Percentiles rank a stretch among this genome's conserved stretches.
Conservation (phyloP, 2,888 invertebrate genomes). For the Mimas tiliae region DNA sequence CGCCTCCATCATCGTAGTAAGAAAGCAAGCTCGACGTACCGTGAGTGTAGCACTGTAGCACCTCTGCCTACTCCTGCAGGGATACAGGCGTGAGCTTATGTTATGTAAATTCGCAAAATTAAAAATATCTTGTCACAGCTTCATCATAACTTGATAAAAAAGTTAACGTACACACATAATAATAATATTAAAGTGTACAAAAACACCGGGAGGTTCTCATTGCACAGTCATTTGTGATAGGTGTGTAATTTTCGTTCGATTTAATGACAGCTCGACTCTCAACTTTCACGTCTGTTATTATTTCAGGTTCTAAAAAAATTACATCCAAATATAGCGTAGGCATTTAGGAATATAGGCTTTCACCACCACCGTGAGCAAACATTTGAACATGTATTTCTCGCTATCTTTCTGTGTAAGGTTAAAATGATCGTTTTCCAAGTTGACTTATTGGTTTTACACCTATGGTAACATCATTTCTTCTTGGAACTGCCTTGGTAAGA, state of each 20-base stretch:
- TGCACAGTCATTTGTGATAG: not conserved
- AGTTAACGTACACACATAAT: not conserved
- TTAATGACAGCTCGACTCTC: not conserved
- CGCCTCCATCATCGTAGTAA: no score
- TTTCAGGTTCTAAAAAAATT: not conserved
- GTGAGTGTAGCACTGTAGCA: no score
- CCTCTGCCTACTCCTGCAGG: no score
- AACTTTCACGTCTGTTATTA: conserved; percentile 6
- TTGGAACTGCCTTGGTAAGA: no score
- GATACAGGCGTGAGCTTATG: no score
- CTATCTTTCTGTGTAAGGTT: not conserved
- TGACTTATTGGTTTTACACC: no score
- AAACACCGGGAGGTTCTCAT: conserved; percentile 7
- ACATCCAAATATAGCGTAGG: not conserved
- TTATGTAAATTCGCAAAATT: no score
- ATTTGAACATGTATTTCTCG: not conserved
- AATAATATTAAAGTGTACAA: not conserved
- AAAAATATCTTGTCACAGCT: no score
- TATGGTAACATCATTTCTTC: no score
- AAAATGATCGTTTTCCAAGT: no score
- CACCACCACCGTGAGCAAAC: not conserved
- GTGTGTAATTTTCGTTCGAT: conserved; percentile 22
- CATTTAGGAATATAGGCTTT: conserved; percentile 4
- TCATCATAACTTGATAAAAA: conserved; percentile 2
- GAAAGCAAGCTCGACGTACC: no score